A percentile compares a stretch with the other conserved stretches of the same genome.
These are phyloP conservation scores for Cyprinella venusta DNA, from an alignment of 2,797 vertebrate species.

Conservation along the genomic window DNA sequence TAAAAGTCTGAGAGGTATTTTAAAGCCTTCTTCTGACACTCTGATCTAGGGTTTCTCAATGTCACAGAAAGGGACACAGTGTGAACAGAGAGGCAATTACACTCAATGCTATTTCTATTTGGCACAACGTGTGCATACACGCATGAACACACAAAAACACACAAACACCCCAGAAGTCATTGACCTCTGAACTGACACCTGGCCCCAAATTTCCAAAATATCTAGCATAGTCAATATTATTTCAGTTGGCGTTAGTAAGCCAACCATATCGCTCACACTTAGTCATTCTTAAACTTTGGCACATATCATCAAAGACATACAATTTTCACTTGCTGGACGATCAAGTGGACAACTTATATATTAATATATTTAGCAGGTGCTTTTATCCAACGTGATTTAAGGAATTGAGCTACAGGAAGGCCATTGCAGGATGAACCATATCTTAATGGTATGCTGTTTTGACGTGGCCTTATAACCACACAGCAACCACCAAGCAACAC, in stretches of 20 bases:
- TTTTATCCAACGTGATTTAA: not conserved
- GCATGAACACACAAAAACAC: constrained; percentile 2
- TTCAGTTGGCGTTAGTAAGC: constrained; percentile 25
- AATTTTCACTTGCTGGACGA: not conserved
- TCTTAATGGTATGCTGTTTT: not conserved
- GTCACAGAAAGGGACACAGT: not conserved
- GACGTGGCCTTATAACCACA: not conserved
- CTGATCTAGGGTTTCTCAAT: constrained; percentile 21
- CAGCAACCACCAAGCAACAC: not conserved
- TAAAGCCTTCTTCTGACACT: constrained; percentile 11
- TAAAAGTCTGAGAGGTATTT: constrained; percentile 35
- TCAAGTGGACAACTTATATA: not conserved
- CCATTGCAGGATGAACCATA: not conserved
- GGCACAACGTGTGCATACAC: not conserved
- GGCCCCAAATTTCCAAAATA: constrained; percentile 36
- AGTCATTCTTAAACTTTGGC: not conserved
- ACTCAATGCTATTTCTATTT: constrained; percentile 4
- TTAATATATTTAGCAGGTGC: not conserved
- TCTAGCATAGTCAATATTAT: constrained; percentile 33
- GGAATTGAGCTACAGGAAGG: not conserved
- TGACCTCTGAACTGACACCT: constrained; percentile 4
- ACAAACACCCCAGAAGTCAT: not conserved
- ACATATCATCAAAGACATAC: not conserved
- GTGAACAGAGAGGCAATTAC: constrained; percentile 2
- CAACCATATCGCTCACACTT: not conserved